phyloP scores from a whole-genome alignment of 2,797 vertebrate species.

The Pteropus rufus region DNA sequence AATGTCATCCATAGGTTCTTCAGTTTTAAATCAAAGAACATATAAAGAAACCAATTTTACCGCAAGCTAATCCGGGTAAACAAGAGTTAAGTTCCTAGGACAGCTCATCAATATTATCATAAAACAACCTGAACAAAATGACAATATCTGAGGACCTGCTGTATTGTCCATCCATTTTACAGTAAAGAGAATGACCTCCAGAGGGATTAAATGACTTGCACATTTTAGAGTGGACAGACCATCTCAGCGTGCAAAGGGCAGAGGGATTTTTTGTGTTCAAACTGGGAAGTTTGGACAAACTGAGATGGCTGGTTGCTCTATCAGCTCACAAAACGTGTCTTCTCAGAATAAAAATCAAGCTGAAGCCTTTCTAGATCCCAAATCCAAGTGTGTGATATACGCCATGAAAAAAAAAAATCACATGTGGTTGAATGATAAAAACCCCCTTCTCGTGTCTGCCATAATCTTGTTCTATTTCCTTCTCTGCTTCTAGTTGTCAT shows the following conservation, averaged over 20 bases:
- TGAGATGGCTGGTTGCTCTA: not conserved
- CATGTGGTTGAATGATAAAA: not conserved
- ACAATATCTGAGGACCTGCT: too few species aligned
- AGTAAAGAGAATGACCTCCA: not conserved
- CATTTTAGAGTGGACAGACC: not conserved
- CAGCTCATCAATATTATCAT: too few species aligned
- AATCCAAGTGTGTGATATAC: not conserved
- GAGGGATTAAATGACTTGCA: not conserved
- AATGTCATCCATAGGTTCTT: too few species aligned
- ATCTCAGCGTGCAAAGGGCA: not conserved
- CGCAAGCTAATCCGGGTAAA: too few species aligned
- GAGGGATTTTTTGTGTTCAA: not conserved
- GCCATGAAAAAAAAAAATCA: not conserved
- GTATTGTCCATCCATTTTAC: not conserved
- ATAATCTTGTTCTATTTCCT: not conserved
- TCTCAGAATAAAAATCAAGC: not conserved
- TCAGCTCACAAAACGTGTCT: not conserved
- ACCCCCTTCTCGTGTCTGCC: not conserved
- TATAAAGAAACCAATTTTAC: too few species aligned
- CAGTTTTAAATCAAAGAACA: too few species aligned
- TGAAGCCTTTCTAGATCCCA: not conserved
- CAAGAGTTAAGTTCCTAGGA: too few species aligned
- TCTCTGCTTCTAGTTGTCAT: conserved; percentile 25
- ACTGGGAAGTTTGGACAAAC: not conserved
- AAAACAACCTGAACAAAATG: too few species aligned